Evolutionary conservation across 2,113 vertebrate genomes (phyloP), one percentile per base, ranked within the genome.

Genomic region (Proteles cristata): DNA sequence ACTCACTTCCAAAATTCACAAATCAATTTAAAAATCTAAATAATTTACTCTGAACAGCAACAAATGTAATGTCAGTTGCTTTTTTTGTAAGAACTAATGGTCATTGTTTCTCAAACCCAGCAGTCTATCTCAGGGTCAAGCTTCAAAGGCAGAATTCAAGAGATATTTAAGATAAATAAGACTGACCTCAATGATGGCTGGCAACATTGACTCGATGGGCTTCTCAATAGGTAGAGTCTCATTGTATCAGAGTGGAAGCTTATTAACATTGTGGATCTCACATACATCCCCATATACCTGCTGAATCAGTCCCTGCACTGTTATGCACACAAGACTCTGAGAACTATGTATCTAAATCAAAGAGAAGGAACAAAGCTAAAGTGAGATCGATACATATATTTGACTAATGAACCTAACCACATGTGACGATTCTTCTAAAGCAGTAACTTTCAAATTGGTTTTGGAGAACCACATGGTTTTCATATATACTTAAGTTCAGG

Each of bases 381-480:
- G 63, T n/a, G 74, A 76, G 48, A 79, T 1, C 23, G 89, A 35
- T 16, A 45, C 31, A 61, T 63, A 28, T 11, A 12, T 68, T 39
- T 90, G n/a, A 87, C 6, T 12, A 68, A 74, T 68, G 11, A 68
- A 63, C 21, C 23, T 33, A 71, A 35, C 15, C n/a, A 76, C 33
- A 16, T 81, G 8, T 93, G 35, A 93, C 43, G 9, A 73, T n/a
- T 96, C 11, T 83, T 77, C 45, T n/a, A 79, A 45, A 90, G 76
- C 25, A 97, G 25, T 69, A 58, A 66, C 76, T 95, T 95, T 88
- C 16, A 90, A 58, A 82, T 3, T 90, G 65, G 26, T 90, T 87
- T 84, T 79, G 26, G 43, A n/a, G 68, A 93, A 48, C 12, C n/a
- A 71, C 21, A 14, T 63, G 19, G 31, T 65, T 95, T 87, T 87